Percentiles rank a stretch among this genome's conserved stretches.
phyloP scores from a whole-genome alignment of 2,888 invertebrate species.

The Norana najaformis region DNA sequence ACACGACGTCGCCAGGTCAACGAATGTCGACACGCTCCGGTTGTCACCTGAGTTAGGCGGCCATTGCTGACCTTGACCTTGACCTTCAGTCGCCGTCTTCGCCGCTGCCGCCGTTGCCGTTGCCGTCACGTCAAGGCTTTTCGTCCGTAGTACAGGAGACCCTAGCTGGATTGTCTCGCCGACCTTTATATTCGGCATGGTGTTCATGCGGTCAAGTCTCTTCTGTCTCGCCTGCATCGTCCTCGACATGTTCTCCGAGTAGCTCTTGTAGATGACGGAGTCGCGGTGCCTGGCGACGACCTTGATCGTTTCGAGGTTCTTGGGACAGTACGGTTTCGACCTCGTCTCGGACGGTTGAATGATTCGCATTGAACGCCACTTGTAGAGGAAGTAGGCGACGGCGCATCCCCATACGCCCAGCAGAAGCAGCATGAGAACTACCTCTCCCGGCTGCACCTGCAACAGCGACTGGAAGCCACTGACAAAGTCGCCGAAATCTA shows the following conservation, averaged over 20 bases:
- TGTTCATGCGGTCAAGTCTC: constrained; percentile 44
- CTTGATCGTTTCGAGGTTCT: constrained; percentile 56
- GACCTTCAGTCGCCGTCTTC: neutral
- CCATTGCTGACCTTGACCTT: neutral
- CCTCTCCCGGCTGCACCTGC: constrained; percentile 39
- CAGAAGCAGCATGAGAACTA: constrained; percentile 39
- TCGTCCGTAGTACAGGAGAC: constrained; percentile 17
- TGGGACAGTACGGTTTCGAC: constrained; percentile 54
- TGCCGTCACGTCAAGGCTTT: constrained; percentile 7
- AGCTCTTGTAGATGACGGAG: constrained; percentile 60
- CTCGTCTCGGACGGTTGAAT: constrained; percentile 56
- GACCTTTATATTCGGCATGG: constrained; percentile 46
- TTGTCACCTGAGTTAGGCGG: neutral
- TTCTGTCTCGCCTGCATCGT: constrained; percentile 45
- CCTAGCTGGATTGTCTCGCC: constrained; percentile 19
- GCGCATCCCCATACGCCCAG: constrained; percentile 54
- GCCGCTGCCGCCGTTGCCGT: neutral
- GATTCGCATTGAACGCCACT: constrained; percentile 59
- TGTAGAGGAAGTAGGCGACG: constrained; percentile 56
- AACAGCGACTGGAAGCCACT: constrained; percentile 3
- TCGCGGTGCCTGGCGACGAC: constrained; percentile 60
- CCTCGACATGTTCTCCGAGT: constrained; percentile 42
- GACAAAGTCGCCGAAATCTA: constrained; percentile 2
- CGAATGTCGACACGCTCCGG: neutral
- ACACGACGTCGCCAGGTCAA: neutral